Percentiles rank a stretch among this genome's conserved stretches.
These are phyloP conservation scores for Nasonovia ribisnigri DNA, from an alignment of 2,888 invertebrate genomes.

Conservation along the genomic window DNA sequence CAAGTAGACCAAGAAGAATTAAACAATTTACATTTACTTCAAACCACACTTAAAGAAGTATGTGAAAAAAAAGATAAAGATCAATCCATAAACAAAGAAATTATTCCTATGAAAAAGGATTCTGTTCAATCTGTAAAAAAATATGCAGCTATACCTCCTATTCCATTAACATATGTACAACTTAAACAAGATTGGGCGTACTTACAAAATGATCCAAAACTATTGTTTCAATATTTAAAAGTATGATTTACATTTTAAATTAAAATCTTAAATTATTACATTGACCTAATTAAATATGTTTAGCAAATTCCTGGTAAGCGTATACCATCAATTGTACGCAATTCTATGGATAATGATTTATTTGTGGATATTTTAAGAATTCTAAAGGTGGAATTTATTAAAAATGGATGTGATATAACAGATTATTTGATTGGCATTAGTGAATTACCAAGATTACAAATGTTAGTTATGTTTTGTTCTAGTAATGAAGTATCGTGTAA, in stretches of 20 bases:
- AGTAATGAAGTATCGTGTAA: slow-evolving; percentile 75
- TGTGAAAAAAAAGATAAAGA: slow-evolving; percentile 20
- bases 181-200: slow-evolving; percentile 77
- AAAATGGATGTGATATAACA: slow-evolving; percentile 71
- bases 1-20: slow-evolving; percentile 50
- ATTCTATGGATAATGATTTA: slow-evolving; percentile 77
- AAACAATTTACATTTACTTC: slow-evolving; percentile 45
- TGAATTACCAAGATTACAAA: slow-evolving; percentile 76
- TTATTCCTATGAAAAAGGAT: not conserved
- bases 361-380: slow-evolving; percentile 76
- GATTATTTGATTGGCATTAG: slow-evolving; percentile 74
- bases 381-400: slow-evolving; percentile 72
- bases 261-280: slow-evolving; percentile 49
- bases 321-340: slow-evolving; percentile 77
- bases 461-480: slow-evolving; percentile 77
- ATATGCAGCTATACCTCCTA: slow-evolving; percentile 69
- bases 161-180: slow-evolving; percentile 77
- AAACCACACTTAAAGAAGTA: slow-evolving; percentile 66
- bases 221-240: slow-evolving; percentile 76
- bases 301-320: slow-evolving; percentile 75
- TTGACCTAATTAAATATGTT: not conserved
- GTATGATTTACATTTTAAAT: slow-evolving; percentile 70
- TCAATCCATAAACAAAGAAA: not conserved
- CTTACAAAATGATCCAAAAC: slow-evolving; percentile 72
- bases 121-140: not conserved